Percentiles rank a stretch among this genome's conserved stretches.
Evolutionary conservation across 2,113 vertebrate species (phyloP).

Genomic region (Charina bottae): DNA sequence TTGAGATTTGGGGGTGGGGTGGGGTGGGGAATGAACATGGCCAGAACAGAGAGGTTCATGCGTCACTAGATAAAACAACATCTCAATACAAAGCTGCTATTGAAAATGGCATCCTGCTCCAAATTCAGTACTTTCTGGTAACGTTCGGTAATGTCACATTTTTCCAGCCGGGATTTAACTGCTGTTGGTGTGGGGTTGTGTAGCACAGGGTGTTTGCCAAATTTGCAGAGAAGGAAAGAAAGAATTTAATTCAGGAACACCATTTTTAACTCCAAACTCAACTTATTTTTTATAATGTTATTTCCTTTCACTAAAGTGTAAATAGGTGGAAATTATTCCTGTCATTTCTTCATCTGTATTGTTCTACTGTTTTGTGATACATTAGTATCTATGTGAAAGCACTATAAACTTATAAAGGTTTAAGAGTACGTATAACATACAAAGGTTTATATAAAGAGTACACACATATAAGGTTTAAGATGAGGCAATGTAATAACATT

Average conservation of each 20-base stretch:
- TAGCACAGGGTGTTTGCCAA: not conserved
- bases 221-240: not conserved
- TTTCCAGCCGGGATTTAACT: not conserved
- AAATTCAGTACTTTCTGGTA: not conserved
- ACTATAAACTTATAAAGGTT: not conserved
- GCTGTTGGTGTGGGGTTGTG: not conserved
- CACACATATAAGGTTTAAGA: not conserved
- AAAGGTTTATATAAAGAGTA: too few species aligned
- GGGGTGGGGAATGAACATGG: too few species aligned
- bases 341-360: not conserved
- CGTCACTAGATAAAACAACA: too few species aligned
- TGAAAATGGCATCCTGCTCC: not conserved
- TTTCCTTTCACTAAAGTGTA: not conserved
- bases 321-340: not conserved
- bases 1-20: too few species aligned
- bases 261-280: not conserved
- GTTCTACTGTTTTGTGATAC: not conserved
- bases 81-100: not conserved
- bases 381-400: not conserved
- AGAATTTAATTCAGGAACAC: not conserved
- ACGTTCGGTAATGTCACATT: not conserved
- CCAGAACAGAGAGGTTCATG: not conserved
- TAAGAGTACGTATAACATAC: not conserved
- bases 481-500: not conserved
- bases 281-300: too few species aligned